Base-by-base conservation (phyloP, 1,140 invertebrate genomes). In the Habropoda laboriosa region DNA sequence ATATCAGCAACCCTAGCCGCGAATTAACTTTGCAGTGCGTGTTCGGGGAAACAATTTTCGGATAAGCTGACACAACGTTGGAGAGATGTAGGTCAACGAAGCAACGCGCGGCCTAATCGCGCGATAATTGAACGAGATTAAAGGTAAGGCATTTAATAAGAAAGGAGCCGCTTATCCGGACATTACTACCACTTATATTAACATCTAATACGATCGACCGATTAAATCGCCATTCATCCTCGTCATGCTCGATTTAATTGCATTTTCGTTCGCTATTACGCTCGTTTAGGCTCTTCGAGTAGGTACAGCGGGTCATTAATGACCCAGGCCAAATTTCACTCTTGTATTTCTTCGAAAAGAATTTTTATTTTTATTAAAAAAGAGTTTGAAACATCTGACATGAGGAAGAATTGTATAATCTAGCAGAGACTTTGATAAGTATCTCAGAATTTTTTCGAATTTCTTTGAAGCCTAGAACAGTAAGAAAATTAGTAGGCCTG, bases 11-110 rank as follows among this genome's bases (percentile, higher is more conserved):
- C 32, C 35, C 32, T 42, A 42, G 64, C 21, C 18, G n/a, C n/a
- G 58, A 64, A 75, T 66, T 64, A 66, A 75, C 60, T 66, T 64
- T 53, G 6, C 32, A 16, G 45, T 66, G 57, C 60, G 72, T 66
- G 72, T 75, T 66, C 21, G 35, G 42, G 60, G 47, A 66, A 75
- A 75, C 60, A 66, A 75, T 64, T 75, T 75, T 49, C 40, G 72
- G 60, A 66, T 49, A 42, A 75, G 21, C 38, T 49, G 49, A 30
- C 21, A 40, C 60, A 66, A 66, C 27, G 47, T 32, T 24, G 42
- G 2, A 27, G 12, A 30, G 24, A 74, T 63, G 16, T 74, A 30
- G 58, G 72, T 66, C 60, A 64, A 7, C 35, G 24, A 51, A 53
- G 24, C 72, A 53, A 40, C 32, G 4, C 32, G 4, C 18, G 47